Percentiles rank a stretch among this genome's conserved stretches.
phyloP scores from a whole-genome alignment of 2,797 vertebrate species.

The Centropyge bicolor region DNA sequence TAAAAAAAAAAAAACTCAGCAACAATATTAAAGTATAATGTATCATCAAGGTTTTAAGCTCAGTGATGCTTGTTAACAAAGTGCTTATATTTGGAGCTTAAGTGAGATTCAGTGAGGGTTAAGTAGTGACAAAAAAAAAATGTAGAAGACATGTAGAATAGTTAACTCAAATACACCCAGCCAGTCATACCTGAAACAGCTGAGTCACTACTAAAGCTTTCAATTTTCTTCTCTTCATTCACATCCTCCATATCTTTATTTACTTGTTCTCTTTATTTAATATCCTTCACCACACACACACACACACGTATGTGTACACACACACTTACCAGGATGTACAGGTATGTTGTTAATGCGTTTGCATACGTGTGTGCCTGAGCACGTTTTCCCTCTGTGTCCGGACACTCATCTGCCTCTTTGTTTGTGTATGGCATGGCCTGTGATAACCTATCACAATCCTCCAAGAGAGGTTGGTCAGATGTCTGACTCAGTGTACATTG shows the following conservation, averaged over 20 bases:
- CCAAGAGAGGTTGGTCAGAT: conserved; percentile 27
- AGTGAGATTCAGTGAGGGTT: no score
- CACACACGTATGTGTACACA: neutral
- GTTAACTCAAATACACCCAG: neutral
- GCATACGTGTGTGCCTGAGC: conserved; percentile 17
- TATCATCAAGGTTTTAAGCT: neutral
- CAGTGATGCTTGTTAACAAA: neutral
- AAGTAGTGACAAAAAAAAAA: no score
- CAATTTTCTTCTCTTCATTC: neutral
- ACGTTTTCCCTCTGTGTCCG: conserved; percentile 19
- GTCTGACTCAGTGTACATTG: conserved; percentile 4
- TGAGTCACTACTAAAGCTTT: neutral
- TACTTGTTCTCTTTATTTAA: neutral
- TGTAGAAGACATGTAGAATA: no score
- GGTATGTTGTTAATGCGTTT: conserved; percentile 34
- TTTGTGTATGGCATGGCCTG: conserved; percentile 58
- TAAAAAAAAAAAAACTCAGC: no score
- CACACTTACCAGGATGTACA: conserved; percentile 21
- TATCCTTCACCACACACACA: neutral
- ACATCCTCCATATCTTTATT: neutral
- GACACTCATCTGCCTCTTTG: conserved; percentile 54
- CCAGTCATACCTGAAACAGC: neutral
- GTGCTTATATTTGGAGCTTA: no score
- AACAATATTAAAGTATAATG: neutral
- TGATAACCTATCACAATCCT: conserved; percentile 58